These are phyloP conservation scores for Dasypolia templi DNA, from an alignment of 2,888 invertebrate genomes.

Conservation along the genomic window DNA sequence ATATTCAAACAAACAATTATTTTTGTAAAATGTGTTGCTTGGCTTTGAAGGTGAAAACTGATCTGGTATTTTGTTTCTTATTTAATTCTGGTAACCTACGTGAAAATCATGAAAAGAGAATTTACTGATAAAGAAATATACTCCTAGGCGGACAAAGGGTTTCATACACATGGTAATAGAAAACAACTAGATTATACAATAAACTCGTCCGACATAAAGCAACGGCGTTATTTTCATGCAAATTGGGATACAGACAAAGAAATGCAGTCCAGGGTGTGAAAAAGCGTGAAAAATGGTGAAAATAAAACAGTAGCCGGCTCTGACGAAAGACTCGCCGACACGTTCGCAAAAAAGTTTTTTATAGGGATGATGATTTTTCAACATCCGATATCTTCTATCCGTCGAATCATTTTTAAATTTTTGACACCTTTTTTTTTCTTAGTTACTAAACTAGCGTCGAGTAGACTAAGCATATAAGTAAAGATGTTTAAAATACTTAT, in stretches of 20 bases:
- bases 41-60: background rate
- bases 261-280: background rate
- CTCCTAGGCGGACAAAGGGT: background rate
- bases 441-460: background rate
- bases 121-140: background rate
- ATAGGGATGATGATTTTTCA: background rate
- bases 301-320: background rate
- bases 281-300: conserved; percentile 1
- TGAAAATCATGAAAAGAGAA: background rate
- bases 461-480: background rate
- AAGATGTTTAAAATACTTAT: background rate
- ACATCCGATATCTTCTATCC: too few relatives aligned
- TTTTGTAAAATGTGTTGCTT: background rate
- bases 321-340: background rate
- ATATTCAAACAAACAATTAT: background rate
- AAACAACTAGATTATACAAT: conserved; percentile 1
- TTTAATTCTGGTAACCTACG: background rate
- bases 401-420: background rate
- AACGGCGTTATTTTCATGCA: conserved; percentile 19
- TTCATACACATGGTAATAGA: background rate
- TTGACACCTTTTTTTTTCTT: too few relatives aligned
- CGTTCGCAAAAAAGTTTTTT: background rate
- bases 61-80: background rate
- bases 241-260: conserved; percentile 24
- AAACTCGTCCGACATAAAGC: background rate